Conservation (phyloP, 2,888 invertebrate genomes). For the Geotrupes spiniger region DNA sequence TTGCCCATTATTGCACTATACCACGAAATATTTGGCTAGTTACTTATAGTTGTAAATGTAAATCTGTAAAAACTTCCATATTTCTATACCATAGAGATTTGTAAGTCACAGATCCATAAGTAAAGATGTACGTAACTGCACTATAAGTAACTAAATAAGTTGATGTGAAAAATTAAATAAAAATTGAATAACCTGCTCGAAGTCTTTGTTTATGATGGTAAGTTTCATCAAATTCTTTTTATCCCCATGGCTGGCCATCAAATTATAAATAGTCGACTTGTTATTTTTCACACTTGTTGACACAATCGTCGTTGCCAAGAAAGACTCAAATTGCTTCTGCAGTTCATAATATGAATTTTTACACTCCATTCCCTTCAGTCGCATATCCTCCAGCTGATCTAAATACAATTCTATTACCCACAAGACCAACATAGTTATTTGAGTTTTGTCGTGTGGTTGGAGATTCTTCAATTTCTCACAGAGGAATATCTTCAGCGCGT, state of each 20-base stretch:
- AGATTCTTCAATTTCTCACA: constrained; percentile 75
- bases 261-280: constrained; percentile 79
- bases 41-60: too few relatives aligned
- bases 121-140: too few relatives aligned
- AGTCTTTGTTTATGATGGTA: constrained; percentile 86
- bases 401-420: constrained; percentile 94
- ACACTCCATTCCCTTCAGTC: constrained; percentile 50
- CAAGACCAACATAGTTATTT: constrained; percentile 88
- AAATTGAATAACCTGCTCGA: constrained; percentile 72
- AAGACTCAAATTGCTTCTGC: constrained; percentile 75
- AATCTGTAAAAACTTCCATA: too few relatives aligned
- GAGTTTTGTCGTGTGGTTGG: constrained; percentile 73
- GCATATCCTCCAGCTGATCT: constrained; percentile 78
- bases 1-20: too few relatives aligned
- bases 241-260: constrained; percentile 94
- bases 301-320: constrained; percentile 69
- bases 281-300: constrained; percentile 78
- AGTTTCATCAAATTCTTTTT: constrained; percentile 85
- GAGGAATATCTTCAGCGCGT: constrained; percentile 86
- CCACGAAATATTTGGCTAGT: too few relatives aligned
- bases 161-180: too few relatives aligned
- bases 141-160: too few relatives aligned
- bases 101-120: too few relatives aligned
- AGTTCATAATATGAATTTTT: constrained; percentile 55
- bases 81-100: too few relatives aligned